Percentiles rank a stretch among this genome's conserved stretches.
Conservation (phyloP, 30 jellyfish, hydroid and myxozoan genomes). For the Aurelia aurita region DNA sequence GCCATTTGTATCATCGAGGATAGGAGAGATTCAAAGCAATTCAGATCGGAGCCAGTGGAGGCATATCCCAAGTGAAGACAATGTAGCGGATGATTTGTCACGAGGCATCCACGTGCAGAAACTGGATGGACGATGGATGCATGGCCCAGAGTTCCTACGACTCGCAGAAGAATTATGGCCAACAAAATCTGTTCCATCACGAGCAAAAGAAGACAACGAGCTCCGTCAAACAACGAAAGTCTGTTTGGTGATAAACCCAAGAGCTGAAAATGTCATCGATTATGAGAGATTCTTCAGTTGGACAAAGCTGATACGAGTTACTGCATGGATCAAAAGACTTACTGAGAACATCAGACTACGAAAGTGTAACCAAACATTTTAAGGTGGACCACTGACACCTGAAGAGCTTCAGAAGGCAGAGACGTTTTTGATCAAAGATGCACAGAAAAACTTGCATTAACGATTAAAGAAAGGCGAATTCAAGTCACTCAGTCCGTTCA, state of each 20-base stretch:
- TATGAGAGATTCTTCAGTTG: background rate
- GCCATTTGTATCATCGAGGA: conserved; percentile 16
- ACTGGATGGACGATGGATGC: conserved; percentile 31
- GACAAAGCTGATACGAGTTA: conserved; percentile 2
- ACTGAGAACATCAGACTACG: conserved; percentile 1
- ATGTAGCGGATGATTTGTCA: conserved; percentile 42
- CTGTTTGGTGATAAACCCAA: background rate
- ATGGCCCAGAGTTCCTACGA: conserved; percentile 41
- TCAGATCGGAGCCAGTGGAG: conserved; percentile 43
- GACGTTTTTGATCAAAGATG: conserved; percentile 51
- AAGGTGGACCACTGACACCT: background rate
- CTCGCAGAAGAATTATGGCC: conserved; percentile 20
- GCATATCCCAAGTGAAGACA: conserved; percentile 25
- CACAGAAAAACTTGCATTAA: conserved; percentile 59
- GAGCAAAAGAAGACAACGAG: conserved; percentile 2
- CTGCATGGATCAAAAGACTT: background rate
- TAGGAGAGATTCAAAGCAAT: conserved; percentile 43
- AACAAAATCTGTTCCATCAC: background rate
- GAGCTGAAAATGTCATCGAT: conserved; percentile 2
- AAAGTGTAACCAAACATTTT: background rate
- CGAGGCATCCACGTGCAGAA: conserved; percentile 22
- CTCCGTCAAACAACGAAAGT: background rate
- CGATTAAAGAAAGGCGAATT: too few relatives aligned
- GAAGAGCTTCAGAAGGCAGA: conserved; percentile 17
- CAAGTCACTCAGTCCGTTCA: too few relatives aligned